Base-by-base conservation (phyloP, 2,797 vertebrate species). In the Sebastes glaucus region DNA sequence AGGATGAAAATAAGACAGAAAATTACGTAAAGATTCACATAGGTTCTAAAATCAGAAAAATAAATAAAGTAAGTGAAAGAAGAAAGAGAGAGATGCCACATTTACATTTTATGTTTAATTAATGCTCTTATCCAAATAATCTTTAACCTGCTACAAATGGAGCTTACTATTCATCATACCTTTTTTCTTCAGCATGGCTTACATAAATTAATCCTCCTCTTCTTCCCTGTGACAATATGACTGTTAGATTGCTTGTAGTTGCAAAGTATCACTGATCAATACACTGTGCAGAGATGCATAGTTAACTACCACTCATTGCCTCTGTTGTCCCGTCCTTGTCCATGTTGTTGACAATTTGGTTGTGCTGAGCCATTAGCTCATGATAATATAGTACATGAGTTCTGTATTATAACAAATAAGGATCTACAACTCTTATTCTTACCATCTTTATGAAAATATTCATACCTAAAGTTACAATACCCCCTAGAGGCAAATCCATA, bases 151-250 rank as follows among this genome's bases (percentile, higher is more conserved):
- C 52, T 49, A 10, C 11, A 64, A 73, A 25, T 30, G 3, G 13
- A 53, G 16, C 13, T 5, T 3, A 7, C 11, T 30, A 5, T 4
- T 55, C 6, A 49, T 81, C 92, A 88, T 89, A 99, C 97, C 98
- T 97, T 99, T 99, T 92, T 96, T 99, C 94, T 96, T 98, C 87
- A 99, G 94, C 97, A 99, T 97, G 86, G 97, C 97, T 86, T 97
- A 98, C 94, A 99, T 90, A 64, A 99, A 93, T 94, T 98, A 99
- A 89, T 99, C 98, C 83, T 99, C 98, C 75, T 99, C 98, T 92
- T 99, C 98, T 78, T 99, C 99, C 95, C 99, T 99, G 93, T 85
- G 77, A 84, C 59, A 90, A 16, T 85, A 18, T 0, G 5, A 59
- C 11, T 11, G 23, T 85, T 82, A 90, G 33, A 76, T 56, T 33